A percentile compares a stretch with the other conserved stretches of the same genome.
These are phyloP conservation scores for Esox lucius DNA, from an alignment of 2,797 vertebrate genomes.

Conservation along the genomic window DNA sequence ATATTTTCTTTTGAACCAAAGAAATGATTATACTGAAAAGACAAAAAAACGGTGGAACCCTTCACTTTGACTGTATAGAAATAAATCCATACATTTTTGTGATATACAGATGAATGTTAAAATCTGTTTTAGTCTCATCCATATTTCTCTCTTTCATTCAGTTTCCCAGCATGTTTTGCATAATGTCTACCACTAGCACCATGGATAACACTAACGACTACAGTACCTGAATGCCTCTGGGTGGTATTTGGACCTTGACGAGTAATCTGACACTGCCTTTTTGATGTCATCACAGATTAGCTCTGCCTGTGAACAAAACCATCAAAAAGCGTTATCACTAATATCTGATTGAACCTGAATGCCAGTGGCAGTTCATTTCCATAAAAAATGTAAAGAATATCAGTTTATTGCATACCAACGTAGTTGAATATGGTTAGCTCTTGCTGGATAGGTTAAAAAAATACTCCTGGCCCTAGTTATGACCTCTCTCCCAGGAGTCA, in stretches of 20 bases:
- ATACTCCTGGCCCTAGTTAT: neutral
- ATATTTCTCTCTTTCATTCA: neutral
- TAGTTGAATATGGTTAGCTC: neutral
- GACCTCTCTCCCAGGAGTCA: no score
- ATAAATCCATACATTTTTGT: no score
- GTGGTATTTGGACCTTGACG: conserved; percentile 49
- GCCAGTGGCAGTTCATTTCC: neutral
- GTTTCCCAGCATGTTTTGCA: no score
- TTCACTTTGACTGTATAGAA: no score
- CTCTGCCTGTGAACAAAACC: conserved; percentile 71
- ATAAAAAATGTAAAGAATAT: neutral
- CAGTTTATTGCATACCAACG: neutral
- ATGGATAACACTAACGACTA: neutral
- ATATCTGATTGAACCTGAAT: conserved; percentile 36
- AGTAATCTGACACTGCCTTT: conserved; percentile 65
- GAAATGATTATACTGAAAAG: no score
- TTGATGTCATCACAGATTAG: conserved; percentile 77
- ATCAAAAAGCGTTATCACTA: conserved; percentile 37
- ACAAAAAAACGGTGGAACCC: no score
- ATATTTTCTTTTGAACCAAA: no score
- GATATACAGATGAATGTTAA: no score
- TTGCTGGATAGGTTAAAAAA: no score
- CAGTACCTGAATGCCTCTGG: conserved; percentile 72
- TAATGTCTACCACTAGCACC: no score
- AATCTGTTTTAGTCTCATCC: neutral